Base-by-base conservation (phyloP, 92 coral and sea anemone species). In the Bergia sp. region DNA sequence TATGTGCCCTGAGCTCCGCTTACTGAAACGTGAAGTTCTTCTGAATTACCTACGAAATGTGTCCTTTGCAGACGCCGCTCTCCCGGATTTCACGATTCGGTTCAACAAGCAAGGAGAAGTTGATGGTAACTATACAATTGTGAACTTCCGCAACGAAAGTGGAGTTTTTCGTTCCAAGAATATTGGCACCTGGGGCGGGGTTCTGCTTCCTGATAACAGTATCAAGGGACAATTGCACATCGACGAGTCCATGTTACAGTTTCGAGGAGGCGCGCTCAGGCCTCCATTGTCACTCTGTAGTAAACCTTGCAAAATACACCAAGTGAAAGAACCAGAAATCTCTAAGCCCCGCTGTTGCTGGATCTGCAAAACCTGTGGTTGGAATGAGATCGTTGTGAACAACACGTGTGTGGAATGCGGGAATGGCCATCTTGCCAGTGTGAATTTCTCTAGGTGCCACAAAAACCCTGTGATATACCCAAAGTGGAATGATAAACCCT, bases 141-240 rank as follows among this genome's bases (percentile, higher is more conserved):
- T 79, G 10, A 91, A 81, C 72, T 91, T 81, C 75, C 90, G 86
- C 69, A 87, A 91, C 74, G 37, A 55, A 12, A 91, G 86, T 58
- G 93, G 93, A 16, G 10, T 23, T 8, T 90, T 86, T 76, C 36
- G 55, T 7, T 90, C 86, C 87, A 21, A 37, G 47, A 80, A 80
- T 16, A 86, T 90, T 4, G 92, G 92, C 21, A 76, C 93, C 15
- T 91, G 92, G 92, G 79, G 85, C 38, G 89, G 93, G 53, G 86
- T 47, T 69, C 64, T 84, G 75, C 78, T 71, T 44, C 44, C 82
- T 1, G 40, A 91, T 39, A 79, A 82, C 36, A 58, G 64, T 9
- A 91, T 91, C 18, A 64, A 72, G 72, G 92, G 92, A n/a, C 41
- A 21, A 1, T 77, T 91, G 16, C 38, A n/a, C 7, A 74, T 91